Evolutionary conservation across 1,140 invertebrate genomes (phyloP), one percentile per base, ranked within the genome.

Genomic region (Scaptomyza hsui): DNA sequence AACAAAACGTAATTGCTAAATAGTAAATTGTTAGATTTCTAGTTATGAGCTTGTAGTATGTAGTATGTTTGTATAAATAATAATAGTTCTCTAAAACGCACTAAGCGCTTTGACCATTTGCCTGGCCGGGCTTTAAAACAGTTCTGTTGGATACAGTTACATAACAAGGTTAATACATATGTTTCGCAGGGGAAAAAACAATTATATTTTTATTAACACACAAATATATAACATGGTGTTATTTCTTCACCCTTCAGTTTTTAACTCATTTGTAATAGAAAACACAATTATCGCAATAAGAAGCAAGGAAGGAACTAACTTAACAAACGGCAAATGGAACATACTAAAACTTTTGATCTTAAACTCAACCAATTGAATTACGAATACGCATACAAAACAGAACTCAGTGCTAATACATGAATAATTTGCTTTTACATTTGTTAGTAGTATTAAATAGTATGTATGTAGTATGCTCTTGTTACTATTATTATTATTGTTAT

Each of bases 341-440:
- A 70, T 32, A n/a, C 52, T 76, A 56, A 65, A 53, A 57, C 64
- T 41, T 47, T 42, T 53, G 62, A 71, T 59, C 72, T 80, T 60
- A 83, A 72, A 72, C 24, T 78, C 32, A 72, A 72, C 67, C 72
- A 85, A 79, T 68, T 42, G 61, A 70, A 63, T 55, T 68, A 63
- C 73, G 47, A 74, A 82, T 24, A 72, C 59, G 56, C 45, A 60
- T 49, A 56, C 42, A 48, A 35, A 76, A 72, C 64, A 62, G 47
- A 79, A 85, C 80, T 85, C 76, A 85, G 77, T 77, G 80, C 77
- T 81, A 83, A 78, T 78, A 78, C 79, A 62, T 72, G 55, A 60
- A 72, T 47, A 60, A 60, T 72, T 69, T 57, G 39, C 61, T 70
- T 78, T 59, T 70, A 56, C 61, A 53, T 56, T 71, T 45, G 65